These are phyloP conservation scores for Phataginus tricuspis DNA, from an alignment of 2,797 vertebrate species.

Conservation along the genomic window DNA sequence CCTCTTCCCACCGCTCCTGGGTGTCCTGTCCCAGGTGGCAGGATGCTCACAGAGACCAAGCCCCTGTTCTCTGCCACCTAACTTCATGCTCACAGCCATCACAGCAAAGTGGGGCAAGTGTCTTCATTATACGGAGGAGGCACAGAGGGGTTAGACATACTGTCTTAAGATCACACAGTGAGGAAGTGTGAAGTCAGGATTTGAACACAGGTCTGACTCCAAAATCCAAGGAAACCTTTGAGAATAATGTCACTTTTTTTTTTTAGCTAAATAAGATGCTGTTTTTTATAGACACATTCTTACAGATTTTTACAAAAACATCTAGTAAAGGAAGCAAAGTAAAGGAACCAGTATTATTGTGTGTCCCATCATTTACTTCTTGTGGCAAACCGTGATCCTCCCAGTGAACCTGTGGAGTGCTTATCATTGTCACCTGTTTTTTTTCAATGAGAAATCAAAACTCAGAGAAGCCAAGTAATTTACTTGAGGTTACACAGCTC, in stretches of 20 bases:
- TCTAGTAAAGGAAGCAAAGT: background rate
- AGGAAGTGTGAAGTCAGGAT: background rate
- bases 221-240: background rate
- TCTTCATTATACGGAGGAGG: background rate
- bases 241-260: too few relatives aligned
- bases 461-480: background rate
- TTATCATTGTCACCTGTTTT: too few relatives aligned
- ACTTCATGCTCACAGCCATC: background rate
- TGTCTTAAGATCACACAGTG: background rate
- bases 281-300: background rate
- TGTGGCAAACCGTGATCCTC: too few relatives aligned
- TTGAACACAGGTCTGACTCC: background rate
- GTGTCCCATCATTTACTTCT: background rate
- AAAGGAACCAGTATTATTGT: background rate
- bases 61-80: background rate
- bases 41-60: accelerated
- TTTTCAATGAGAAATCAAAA: background rate
- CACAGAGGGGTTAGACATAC: background rate
- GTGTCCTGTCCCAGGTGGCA: background rate
- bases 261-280: background rate
- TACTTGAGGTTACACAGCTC: background rate
- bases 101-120: background rate
- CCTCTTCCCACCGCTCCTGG: accelerated
- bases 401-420: accelerated
- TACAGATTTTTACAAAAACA: background rate